phyloP scores from a whole-genome alignment of 2,888 invertebrate genomes.

The Stratiomys singularior region DNA sequence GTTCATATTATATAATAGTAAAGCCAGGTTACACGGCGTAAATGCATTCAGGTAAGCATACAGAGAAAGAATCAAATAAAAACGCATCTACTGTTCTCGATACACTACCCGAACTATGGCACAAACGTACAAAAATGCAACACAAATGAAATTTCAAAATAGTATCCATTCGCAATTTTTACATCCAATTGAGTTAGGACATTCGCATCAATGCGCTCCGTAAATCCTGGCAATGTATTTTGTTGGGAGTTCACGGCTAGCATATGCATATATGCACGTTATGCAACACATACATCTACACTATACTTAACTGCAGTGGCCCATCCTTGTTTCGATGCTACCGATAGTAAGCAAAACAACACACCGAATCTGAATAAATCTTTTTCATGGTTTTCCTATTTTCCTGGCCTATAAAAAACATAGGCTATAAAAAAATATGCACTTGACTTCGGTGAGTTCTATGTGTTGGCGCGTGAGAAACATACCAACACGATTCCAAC shows the following conservation, averaged over 20 bases:
- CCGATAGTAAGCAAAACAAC: not conserved
- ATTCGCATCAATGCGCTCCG: slow-evolving; percentile 33
- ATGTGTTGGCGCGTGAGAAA: slow-evolving; percentile 50
- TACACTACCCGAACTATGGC: not conserved
- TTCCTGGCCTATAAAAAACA: slow-evolving; percentile 12
- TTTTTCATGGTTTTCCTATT: slow-evolving; percentile 13
- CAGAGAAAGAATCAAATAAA: not conserved
- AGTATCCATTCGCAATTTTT: slow-evolving; percentile 40
- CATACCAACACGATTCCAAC: slow-evolving; percentile 43
- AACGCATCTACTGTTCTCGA: not conserved
- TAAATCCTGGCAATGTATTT: slow-evolving; percentile 7
- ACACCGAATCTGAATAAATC: slow-evolving; percentile 36
- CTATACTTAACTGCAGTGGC: not conserved
- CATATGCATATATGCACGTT: not conserved
- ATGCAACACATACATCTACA: no score
- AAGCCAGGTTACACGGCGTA: no score
- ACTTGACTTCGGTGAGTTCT: slow-evolving; percentile 46
- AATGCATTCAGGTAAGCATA: no score
- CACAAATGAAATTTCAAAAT: not conserved
- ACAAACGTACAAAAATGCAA: not conserved
- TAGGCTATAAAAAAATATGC: slow-evolving; percentile 12
- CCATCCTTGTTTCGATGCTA: not conserved
- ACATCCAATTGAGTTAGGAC: slow-evolving; percentile 44
- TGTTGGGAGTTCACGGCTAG: not conserved
- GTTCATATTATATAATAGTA: no score